phyloP scores from a whole-genome alignment of 2,797 vertebrate genomes.

The Dryobates pubescens region DNA sequence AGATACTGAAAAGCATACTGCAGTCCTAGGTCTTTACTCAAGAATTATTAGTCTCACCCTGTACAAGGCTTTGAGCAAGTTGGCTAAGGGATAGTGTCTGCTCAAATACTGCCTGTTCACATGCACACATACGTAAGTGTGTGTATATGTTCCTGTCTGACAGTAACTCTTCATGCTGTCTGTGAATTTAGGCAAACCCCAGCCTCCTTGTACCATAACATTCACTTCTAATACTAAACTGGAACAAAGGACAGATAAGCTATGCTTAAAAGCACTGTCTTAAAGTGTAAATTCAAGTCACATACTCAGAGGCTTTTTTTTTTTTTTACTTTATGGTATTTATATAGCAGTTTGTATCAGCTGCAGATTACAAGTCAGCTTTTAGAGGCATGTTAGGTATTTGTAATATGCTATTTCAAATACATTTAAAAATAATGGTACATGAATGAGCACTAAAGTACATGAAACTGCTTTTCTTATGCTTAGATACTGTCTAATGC shows the following conservation, averaged over 20 bases:
- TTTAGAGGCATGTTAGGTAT: constrained; percentile 73
- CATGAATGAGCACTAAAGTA: constrained; percentile 70
- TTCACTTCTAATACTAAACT: neutral
- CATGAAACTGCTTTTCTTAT: constrained; percentile 64
- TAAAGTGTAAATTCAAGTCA: constrained; percentile 51
- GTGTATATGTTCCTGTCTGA: neutral
- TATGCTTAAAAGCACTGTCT: neutral
- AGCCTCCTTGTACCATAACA: neutral
- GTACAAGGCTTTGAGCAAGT: neutral
- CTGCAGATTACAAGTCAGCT: constrained; percentile 52
- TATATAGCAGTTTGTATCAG: constrained; percentile 51
- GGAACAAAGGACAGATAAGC: neutral
- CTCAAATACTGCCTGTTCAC: neutral
- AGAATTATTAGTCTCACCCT: neutral
- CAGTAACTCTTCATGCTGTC: neutral
- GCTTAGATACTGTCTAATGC: constrained; percentile 56
- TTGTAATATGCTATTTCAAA: constrained; percentile 68
- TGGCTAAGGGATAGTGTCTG: neutral
- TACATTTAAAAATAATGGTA: constrained; percentile 64
- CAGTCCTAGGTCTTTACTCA: neutral
- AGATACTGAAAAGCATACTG: neutral
- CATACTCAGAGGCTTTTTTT: constrained; percentile 16
- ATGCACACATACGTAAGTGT: accelerated
- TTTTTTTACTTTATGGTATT: neutral
- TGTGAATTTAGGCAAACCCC: neutral